Evolutionary conservation across 2,113 vertebrate species (phyloP), one percentile per base, ranked within the genome.

Genomic region (Geothlypis trichas): DNA sequence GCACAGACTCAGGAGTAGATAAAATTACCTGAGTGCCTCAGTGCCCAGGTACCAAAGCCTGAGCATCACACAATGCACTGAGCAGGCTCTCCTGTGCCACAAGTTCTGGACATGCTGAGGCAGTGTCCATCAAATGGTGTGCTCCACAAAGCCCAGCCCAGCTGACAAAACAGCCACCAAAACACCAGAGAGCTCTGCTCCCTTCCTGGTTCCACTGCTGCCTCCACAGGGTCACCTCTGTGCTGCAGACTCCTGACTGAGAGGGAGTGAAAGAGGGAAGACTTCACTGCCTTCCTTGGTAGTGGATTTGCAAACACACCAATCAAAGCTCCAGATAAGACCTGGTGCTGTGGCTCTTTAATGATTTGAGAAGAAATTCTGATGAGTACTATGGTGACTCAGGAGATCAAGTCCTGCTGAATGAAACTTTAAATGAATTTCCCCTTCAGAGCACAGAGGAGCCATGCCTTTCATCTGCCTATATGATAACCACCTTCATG

Each of bases 321-420:
- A 47, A 87, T 75, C 87, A 90, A 90, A 91, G 52, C 33, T 46
- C 33, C 57, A 74, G 55, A 74, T 26, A 71, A 86, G 93, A 76
- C 35, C 62, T 16, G n/a, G 41, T 10, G 13, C 67, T 76, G 58
- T 9, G 42, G 17, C 5, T 86, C 82, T 67, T 80, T 47, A 65
- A 77, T 37, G 79, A 87, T 80, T 67, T 63, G 59, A 91, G 87
- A 65, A 72, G 59, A 86, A 74, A 84, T 72, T 72, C 54, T 88
- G 30, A 91, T 24, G 58, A 81, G 33, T 10, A 46, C 27, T 31
- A 37, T 24, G 76, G 58, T 75, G 79, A 80, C 0, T 2, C 33
- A 80, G 67, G 83, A 88, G 85, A 90, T 77, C 59, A 92, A 67
- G 73, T 42, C 79, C 59, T 71, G 57, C 69, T 94, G 57, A 96